Evolutionary conservation across 2,888 invertebrate species (phyloP).

Genomic region (Agrochola circellaris): DNA sequence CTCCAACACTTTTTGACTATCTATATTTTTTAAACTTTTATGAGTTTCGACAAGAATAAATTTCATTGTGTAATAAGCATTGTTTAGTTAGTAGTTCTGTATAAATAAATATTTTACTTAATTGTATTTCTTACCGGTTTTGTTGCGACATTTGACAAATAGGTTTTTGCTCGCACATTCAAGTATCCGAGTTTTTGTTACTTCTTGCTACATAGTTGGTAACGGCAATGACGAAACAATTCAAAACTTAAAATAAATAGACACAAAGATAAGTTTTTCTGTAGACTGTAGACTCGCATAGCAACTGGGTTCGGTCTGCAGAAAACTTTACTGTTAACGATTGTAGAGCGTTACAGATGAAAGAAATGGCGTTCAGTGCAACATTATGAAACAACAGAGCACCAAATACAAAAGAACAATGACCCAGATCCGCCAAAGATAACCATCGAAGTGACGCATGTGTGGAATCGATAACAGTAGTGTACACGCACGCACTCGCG

Average conservation of each 20-base stretch:
- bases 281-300: conserved; percentile 34
- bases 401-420: conserved; percentile 88
- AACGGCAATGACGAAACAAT: conserved; percentile 62
- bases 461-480: conserved; percentile 89
- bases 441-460: conserved; percentile 89
- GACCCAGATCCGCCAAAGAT: conserved; percentile 89
- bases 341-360: conserved; percentile 54
- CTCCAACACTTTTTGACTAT: conserved; percentile 40
- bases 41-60: conserved; percentile 43
- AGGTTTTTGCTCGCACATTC: conserved; percentile 68
- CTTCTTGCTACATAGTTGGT: conserved; percentile 63
- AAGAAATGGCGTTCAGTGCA: conserved; percentile 67
- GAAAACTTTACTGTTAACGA: conserved; percentile 18
- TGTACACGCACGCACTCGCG: conserved; percentile 86
- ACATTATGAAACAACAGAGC: conserved; percentile 74
- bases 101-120: conserved; percentile 60
- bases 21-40: conserved; percentile 42
- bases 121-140: conserved; percentile 61
- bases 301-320: conserved; percentile 35
- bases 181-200: conserved; percentile 72
- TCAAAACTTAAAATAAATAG: conserved; percentile 58
- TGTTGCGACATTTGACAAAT: conserved; percentile 66
- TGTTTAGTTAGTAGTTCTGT: conserved; percentile 51
- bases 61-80: conserved; percentile 43
- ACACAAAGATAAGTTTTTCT: conserved; percentile 49